phyloP scores from a whole-genome alignment of 2,888 invertebrate species.

The Odontocerum albicorne region DNA sequence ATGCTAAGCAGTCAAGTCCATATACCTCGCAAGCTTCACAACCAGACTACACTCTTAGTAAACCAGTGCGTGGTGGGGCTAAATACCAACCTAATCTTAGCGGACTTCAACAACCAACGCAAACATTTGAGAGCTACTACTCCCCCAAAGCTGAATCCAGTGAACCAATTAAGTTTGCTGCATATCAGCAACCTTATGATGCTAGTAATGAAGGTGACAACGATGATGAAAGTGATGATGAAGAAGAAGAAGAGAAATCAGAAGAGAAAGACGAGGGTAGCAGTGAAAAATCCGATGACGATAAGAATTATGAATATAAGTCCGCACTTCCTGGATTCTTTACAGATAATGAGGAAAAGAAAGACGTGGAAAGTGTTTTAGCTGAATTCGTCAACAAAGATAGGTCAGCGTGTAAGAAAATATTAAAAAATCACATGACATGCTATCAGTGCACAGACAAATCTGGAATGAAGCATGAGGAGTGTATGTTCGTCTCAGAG shows the following conservation, averaged over 20 bases:
- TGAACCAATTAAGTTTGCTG: constrained; percentile 46
- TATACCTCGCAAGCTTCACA: background rate
- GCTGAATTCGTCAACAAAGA: constrained; percentile 75
- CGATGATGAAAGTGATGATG: constrained; percentile 23
- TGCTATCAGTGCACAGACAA: constrained; percentile 73
- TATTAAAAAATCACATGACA: constrained; percentile 73
- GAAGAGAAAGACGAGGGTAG: constrained; percentile 23
- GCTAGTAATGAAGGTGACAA: constrained; percentile 17
- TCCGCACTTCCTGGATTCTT: constrained; percentile 54
- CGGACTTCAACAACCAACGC: background rate
- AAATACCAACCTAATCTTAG: constrained; percentile 23
- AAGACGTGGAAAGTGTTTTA: constrained; percentile 69
- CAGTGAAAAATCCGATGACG: constrained; percentile 16
- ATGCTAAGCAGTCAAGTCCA: background rate
- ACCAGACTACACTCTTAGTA: background rate
- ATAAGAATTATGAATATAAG: constrained; percentile 48
- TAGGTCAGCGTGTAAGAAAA: constrained; percentile 70
- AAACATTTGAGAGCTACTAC: constrained; percentile 26
- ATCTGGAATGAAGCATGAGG: constrained; percentile 71
- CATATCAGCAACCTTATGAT: constrained; percentile 24
- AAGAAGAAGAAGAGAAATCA: constrained; percentile 19
- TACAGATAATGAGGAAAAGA: constrained; percentile 59
- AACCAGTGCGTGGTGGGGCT: constrained; percentile 18
- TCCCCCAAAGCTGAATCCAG: constrained; percentile 34
- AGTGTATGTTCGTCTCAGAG: constrained; percentile 76